Base-by-base conservation (phyloP, 2,888 invertebrate genomes). In the Coelinius sp. region DNA sequence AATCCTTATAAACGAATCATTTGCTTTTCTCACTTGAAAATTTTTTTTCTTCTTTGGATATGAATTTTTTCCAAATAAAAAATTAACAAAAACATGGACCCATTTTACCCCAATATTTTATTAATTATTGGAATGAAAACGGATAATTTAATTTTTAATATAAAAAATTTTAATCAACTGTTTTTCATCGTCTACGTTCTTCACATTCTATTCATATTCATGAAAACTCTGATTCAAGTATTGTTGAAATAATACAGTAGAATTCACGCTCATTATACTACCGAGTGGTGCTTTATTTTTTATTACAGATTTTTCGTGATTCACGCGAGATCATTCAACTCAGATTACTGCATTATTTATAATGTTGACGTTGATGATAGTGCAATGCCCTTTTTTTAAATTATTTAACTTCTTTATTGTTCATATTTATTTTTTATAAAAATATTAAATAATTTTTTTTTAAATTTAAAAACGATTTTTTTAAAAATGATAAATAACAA, bases 291-390 rank as follows among this genome's bases (percentile, higher is more conserved):
- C n/a, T 41, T 35, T 27, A 31, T 27, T 63, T 63, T 22, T 63
- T 24, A 1, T 22, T n/a, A 49, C 8, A 14, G 1, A 49, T 17
- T 62, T 70, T 38, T 63, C 69, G 69, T 70, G 69, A 46, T 44
- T 49, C 69, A 70, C 69, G 69, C 52, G 69, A 70, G 63, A 70
- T 70, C 52, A 63, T 63, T 35, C 4, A 14, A 44, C 52, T 1
- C 20, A 35, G 63, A 70, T 70, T 35, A 49, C 22, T 14, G 38
- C 59, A 35, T 70, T 44, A 63, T 62, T 70, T 44, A 59, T 68
- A 14, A 68, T 44, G 17, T 52, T 1, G 6, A 7, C 27, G 5
- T 31, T 27, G 10, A 46, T 25, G 59, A 59, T 20, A 68, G 5
- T 27, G 14, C 46, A 56, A 31, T 25, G 35, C 6, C 44, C 22